phyloP scores from a whole-genome alignment of 2,888 invertebrate species.

The Halocaridina rubra region DNA sequence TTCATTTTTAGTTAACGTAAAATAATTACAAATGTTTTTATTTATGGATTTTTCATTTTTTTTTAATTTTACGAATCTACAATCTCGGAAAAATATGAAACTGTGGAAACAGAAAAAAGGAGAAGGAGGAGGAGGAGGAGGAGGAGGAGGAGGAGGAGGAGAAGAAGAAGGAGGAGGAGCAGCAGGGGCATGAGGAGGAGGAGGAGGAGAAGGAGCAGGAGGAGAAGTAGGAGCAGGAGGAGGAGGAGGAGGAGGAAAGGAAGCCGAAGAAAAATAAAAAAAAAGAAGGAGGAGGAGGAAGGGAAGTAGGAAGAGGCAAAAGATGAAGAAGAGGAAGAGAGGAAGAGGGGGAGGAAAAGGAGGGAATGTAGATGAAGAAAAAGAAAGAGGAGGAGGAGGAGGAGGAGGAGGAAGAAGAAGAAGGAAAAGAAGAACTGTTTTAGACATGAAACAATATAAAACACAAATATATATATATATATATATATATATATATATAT shows the following conservation, averaged over 20 bases:
- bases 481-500: no score
- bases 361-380: background rate
- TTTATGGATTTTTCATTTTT: no score
- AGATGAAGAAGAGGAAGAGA: background rate
- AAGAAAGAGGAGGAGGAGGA: background rate
- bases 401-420: background rate
- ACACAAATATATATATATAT: no score
- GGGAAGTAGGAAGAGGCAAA: background rate
- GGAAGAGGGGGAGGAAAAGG: background rate
- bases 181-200: background rate
- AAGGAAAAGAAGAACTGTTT: background rate
- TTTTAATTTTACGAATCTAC: no score
- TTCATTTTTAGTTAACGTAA: no score
- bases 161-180: background rate
- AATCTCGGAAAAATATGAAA: no score
- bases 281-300: background rate
- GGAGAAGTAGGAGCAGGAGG: no score
- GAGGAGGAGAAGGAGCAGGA: background rate
- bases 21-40: no score
- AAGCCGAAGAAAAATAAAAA: background rate
- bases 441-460: no score
- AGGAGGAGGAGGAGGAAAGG: background rate
- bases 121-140: background rate
- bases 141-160: background rate
- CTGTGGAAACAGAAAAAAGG: background rate